Evolutionary conservation across 1,140 invertebrate species (phyloP).

Genomic region (Panagrolaimus sp.): DNA sequence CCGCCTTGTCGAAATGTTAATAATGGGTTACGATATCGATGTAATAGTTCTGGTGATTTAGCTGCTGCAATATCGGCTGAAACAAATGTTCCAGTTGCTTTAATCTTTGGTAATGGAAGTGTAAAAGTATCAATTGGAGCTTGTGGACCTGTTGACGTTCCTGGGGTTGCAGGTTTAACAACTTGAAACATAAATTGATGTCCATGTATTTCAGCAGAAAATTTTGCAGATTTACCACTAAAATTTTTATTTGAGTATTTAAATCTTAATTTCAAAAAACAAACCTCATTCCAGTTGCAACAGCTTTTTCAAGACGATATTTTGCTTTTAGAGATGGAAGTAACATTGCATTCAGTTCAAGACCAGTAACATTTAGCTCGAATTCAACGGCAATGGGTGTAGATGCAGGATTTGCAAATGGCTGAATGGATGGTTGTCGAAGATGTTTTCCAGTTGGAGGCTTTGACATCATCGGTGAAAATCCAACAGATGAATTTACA

Average conservation of each 20-base stretch:
- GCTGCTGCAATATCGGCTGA: constrained; percentile 14
- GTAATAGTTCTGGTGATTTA: constrained; percentile 11
- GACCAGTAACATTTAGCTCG: constrained; percentile 37
- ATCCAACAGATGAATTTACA: not conserved
- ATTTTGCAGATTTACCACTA: constrained; percentile 78
- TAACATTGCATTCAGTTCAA: constrained; percentile 63
- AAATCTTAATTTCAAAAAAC: no score
- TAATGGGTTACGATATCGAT: constrained; percentile 1
- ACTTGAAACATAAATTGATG: constrained; percentile 46
- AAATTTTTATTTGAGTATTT: no score
- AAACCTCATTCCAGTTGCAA: constrained; percentile 26
- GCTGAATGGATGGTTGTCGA: not conserved
- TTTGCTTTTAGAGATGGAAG: constrained; percentile 89
- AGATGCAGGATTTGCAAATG: not conserved
- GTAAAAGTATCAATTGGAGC: constrained; percentile 47
- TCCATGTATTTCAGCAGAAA: constrained; percentile 57
- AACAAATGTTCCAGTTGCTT: constrained; percentile 29
- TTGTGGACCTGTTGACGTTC: not conserved
- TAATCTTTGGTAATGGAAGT: constrained; percentile 37
- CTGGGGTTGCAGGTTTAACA: constrained; percentile 2
- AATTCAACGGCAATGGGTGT: constrained; percentile 29
- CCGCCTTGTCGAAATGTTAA: constrained; percentile 37
- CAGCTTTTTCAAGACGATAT: constrained; percentile 64
- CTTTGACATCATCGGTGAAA: no score
- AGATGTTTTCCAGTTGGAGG: not conserved